Evolutionary conservation across 2,113 vertebrate species (phyloP), one percentile per base, ranked within the genome.

Genomic region (Antechinus flavipes): DNA sequence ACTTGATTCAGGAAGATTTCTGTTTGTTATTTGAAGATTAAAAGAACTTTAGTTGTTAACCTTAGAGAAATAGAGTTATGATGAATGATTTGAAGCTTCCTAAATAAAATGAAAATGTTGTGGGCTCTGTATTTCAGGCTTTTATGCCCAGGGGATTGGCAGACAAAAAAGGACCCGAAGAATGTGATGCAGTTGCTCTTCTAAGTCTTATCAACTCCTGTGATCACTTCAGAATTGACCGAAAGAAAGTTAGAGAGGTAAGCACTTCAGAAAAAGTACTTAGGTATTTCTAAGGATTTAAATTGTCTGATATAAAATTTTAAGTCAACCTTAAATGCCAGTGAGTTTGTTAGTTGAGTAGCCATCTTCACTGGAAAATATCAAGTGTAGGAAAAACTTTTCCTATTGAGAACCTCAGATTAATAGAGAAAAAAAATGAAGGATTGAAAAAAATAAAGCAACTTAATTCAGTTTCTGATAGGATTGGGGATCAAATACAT

Each of bases 121-220:
- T 42, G 54, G 53, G 30, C 54, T 95, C 52, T 91, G 6, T 96
- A 3, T 90, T 90, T 0, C 42, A 99, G 99, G 99, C 99, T 56
- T 99, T 98, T 96, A 99, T 99, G 99, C 99, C 99, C 1, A 98
- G 99, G 91, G 99, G 99, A 97, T 98, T 98, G 96, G 49, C 96
- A 7, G 98, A 98, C 53, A 97, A 98, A 94, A 98, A 91, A 55
- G 96, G 97, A 5, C 98, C 98, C 0, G 95, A 98, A 91, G 96
- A 99, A 26, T 99, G 98, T n/a, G 99, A 99, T 46, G 98, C 98
- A 0, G 98, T 99, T 22, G 99, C 99, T 90, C 98, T 99, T 94
- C 98, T 99, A 94, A 99, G 98, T 97, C 98, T 99, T 90, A 98
- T 99, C 96, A 99, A 98, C 97, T 98, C 97, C 97, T 99, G 99